These are phyloP conservation scores for Allolobophora icterica DNA, from an alignment of 2,888 invertebrate species.

Conservation along the genomic window DNA sequence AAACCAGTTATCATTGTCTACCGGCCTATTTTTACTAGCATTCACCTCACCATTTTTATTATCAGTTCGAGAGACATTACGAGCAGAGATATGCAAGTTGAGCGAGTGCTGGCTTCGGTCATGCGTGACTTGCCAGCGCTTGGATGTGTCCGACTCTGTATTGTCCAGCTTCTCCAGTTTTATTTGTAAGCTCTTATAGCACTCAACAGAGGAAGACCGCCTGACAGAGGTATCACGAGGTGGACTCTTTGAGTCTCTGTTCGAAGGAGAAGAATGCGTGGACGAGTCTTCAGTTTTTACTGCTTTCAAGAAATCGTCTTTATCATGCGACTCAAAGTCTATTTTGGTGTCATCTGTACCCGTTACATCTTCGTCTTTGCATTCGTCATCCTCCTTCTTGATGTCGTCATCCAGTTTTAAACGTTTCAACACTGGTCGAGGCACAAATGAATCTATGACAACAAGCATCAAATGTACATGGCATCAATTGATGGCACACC, in stretches of 20 bases:
- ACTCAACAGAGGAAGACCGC: not conserved
- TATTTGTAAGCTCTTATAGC: conserved; percentile 21
- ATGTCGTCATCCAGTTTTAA: conserved; percentile 20
- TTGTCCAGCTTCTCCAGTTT: conserved; percentile 22
- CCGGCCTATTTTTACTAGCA: not conserved
- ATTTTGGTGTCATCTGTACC: not conserved
- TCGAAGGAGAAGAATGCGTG: not conserved
- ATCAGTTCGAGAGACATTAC: not conserved
- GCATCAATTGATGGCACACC: not conserved
- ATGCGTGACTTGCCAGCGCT: not conserved
- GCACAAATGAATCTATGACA: conserved; percentile 21
- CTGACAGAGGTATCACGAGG: not conserved
- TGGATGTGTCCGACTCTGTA: not conserved
- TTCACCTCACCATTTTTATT: not conserved
- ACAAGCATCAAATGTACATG: not conserved
- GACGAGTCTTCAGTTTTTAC: conserved; percentile 18
- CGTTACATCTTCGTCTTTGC: not conserved
- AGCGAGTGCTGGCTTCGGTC: not conserved
- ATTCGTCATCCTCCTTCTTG: not conserved
- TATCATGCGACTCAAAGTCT: not conserved
- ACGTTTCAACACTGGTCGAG: conserved; percentile 22
- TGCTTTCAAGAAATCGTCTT: not conserved
- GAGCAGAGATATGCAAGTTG: conserved; percentile 7
- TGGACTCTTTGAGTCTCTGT: not conserved
- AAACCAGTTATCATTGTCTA: conserved; percentile 14